Percentiles rank a stretch among this genome's conserved stretches.
Evolutionary conservation across 2,888 invertebrate genomes (phyloP).

Genomic region (Platycheirus rosarum): DNA sequence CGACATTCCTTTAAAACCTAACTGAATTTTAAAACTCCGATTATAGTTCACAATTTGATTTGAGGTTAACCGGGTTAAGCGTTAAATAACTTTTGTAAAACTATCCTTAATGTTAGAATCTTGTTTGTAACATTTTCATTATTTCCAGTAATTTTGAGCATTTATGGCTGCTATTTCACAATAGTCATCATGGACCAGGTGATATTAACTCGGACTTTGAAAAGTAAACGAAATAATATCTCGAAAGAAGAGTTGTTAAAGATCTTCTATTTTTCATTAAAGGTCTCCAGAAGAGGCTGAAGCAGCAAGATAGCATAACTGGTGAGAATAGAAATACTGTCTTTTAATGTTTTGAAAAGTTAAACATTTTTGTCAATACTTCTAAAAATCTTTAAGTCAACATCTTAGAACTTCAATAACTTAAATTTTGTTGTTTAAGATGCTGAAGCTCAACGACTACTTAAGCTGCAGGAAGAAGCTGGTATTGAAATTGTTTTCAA

Average conservation of each 20-base stretch:
- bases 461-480: conserved; percentile 29
- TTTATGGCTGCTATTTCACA: conserved; percentile 76
- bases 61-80: no score
- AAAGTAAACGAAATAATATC: conserved; percentile 36
- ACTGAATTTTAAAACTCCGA: no score
- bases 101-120: no score
- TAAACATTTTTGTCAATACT: no score
- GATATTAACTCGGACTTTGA: conserved; percentile 69
- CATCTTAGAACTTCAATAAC: accelerated
- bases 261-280: neutral
- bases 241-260: neutral
- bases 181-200: conserved; percentile 76
- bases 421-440: conserved; percentile 1
- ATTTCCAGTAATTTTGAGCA: conserved; percentile 72
- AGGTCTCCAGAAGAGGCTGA: conserved; percentile 13
- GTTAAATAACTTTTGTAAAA: no score
- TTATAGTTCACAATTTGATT: no score
- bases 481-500: conserved; percentile 43
- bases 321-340: neutral
- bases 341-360: no score
- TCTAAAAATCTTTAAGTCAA: no score
- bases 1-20: no score
- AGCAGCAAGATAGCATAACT: conserved; percentile 19
- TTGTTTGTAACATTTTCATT: conserved; percentile 14
- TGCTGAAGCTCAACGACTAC: neutral